phyloP scores from a whole-genome alignment of 2,888 invertebrate species.

The Orthosia gracilis region DNA sequence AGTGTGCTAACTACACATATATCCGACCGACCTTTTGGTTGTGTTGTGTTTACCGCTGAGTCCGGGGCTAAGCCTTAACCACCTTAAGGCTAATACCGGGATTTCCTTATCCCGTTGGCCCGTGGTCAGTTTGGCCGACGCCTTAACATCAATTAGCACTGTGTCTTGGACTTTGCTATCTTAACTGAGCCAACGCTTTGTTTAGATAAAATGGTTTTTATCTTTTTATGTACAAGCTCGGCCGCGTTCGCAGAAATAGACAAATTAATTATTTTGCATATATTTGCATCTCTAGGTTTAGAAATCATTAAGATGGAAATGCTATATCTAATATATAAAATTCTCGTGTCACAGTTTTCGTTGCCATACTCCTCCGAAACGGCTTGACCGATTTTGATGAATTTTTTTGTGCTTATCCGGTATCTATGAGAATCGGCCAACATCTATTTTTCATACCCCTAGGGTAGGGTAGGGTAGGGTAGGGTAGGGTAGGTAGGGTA shows the following conservation, averaged over 20 bases:
- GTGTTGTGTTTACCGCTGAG: slow-evolving; percentile 77
- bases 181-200: slow-evolving; percentile 58
- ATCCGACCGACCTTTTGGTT: slow-evolving; percentile 69
- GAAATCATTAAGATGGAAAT: slow-evolving; percentile 7
- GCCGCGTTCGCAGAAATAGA: slow-evolving; percentile 4
- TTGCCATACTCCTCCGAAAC: too few species aligned
- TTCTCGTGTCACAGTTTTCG: too few species aligned
- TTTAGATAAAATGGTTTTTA: slow-evolving; percentile 53
- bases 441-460: too few species aligned
- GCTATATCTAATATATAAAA: too few species aligned
- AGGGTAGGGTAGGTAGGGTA: too few species aligned
- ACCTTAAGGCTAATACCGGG: slow-evolving; percentile 82
- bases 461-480: too few species aligned
- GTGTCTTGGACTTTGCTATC: slow-evolving; percentile 68
- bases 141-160: slow-evolving; percentile 84
- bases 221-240: slow-evolving; percentile 33
- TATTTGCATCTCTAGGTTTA: slow-evolving; percentile 24
- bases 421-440: too few species aligned
- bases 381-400: too few species aligned
- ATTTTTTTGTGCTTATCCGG: too few species aligned
- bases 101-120: slow-evolving; percentile 80
- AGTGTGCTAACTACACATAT: slow-evolving; percentile 66
- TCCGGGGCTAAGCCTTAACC: slow-evolving; percentile 75
- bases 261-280: slow-evolving; percentile 26
- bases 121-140: slow-evolving; percentile 77